Evolutionary conservation across 2,797 vertebrate genomes (phyloP), one percentile per base, ranked within the genome.

Genomic region (Ibycter americanus): DNA sequence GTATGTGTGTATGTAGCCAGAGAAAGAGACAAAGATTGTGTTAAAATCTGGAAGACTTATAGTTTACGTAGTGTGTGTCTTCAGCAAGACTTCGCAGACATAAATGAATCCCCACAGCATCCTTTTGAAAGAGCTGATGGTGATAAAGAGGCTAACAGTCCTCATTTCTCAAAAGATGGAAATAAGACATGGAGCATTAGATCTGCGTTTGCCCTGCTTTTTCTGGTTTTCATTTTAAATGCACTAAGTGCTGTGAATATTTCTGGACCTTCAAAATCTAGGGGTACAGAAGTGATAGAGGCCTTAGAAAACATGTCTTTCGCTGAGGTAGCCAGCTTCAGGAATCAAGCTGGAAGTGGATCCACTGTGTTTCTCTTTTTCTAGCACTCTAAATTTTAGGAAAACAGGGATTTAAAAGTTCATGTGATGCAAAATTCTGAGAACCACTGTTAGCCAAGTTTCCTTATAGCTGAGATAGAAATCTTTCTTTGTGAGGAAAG

Each of bases 401-500:
- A 70, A 94, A 90, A 44, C 4, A 29, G 5, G 8, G 19, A 62
- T 86, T 84, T 84, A 46, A 72, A 92, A 87, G 59, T 72, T 93
- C 31, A 26, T 12, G 29, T 15, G 54, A 81, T 59, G 20, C 29
- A 71, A 31, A 76, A 65, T 90, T 79, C 36, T 67, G n/a, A 66
- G 72, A 62, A 58, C 42, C 31, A 17, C 21, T 23, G 25, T 88
- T 91, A 66, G 11, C n/a, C 42, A 59, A 47, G 34, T 91, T 88
- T 83, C 70, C 70, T 87, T 55, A 25, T 3, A 77, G 67, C 54
- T 84, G 70, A 94, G 72, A 61, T 38, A 92, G 87, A 89, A 89
- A 54, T 83, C 76, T 26, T 85, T 34, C 78, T 89, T 91, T 85
- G 74, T 91, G 89, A 93, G 80, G 59, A 72, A 74, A 94, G 59